Conservation (phyloP, 2,888 invertebrate genomes). For the Cremastinae sp. region DNA sequence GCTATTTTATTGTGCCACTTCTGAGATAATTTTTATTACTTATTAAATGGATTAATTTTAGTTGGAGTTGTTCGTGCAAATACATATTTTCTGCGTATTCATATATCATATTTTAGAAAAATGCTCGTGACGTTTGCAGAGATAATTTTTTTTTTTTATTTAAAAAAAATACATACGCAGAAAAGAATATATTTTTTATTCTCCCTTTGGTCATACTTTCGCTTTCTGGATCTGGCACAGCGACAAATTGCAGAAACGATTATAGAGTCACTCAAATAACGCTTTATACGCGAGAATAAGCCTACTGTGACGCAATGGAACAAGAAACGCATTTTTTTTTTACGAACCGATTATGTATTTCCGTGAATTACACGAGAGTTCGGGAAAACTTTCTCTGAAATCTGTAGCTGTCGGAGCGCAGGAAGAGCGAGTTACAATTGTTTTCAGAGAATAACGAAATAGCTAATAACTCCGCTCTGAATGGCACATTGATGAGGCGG, state of each 20-base stretch:
- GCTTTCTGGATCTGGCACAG: not conserved
- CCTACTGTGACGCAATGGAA: conserved; percentile 4
- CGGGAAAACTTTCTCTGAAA: conserved; percentile 25
- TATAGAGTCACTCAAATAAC: conserved; percentile 11
- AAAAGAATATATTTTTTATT: not conserved
- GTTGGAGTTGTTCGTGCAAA: too few species aligned
- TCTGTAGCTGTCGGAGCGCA: not conserved
- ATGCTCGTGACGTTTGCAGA: too few species aligned
- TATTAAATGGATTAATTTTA: too few species aligned
- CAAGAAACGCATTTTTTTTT: not conserved
- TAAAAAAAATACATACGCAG: too few species aligned
- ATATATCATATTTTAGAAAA: too few species aligned
- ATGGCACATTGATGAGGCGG: not conserved
- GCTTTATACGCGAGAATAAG: conserved; percentile 10
- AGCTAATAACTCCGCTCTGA: not conserved
- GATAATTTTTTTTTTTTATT: conserved; percentile 14
- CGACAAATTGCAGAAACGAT: conserved; percentile 23
- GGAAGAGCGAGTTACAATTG: too few species aligned
- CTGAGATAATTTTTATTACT: too few species aligned
- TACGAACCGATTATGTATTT: conserved; percentile 1
- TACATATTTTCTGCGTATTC: too few species aligned
- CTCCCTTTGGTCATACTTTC: conserved; percentile 40
- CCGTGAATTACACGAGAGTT: conserved; percentile 5
- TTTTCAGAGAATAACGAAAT: not conserved
- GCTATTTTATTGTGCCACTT: too few species aligned